Percentiles rank a stretch among this genome's conserved stretches.
Conservation (phyloP, 2,888 invertebrate species). For the Conistra vaccinii region DNA sequence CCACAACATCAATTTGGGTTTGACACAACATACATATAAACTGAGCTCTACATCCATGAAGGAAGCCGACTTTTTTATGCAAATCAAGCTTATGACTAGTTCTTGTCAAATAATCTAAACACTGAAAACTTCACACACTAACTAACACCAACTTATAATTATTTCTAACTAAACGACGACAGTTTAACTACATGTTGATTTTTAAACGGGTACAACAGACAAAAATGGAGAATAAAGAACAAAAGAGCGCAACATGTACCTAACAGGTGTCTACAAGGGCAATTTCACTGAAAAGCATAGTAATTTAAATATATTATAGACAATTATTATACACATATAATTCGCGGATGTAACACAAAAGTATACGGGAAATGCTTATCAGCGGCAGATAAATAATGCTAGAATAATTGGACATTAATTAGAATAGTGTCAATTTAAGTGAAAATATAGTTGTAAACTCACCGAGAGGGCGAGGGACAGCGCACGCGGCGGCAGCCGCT, state of each 20-base stretch:
- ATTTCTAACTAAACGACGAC: slow-evolving; percentile 3
- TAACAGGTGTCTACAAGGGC: slow-evolving; percentile 71
- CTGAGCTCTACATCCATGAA: slow-evolving; percentile 12
- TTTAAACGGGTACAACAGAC: not conserved
- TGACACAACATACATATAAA: slow-evolving; percentile 21
- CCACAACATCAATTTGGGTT: slow-evolving; percentile 27
- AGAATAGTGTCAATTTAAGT: slow-evolving; percentile 22
- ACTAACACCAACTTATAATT: slow-evolving; percentile 10
- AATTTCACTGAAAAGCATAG: slow-evolving; percentile 19
- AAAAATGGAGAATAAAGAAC: not conserved
- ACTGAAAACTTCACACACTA: slow-evolving; percentile 14
- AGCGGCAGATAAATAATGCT: slow-evolving; percentile 52
- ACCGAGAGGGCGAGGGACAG: slow-evolving; percentile 79
- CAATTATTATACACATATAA: slow-evolving; percentile 11
- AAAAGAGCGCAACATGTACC: slow-evolving; percentile 62
- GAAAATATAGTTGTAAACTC: slow-evolving; percentile 65
- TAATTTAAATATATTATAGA: slow-evolving; percentile 17
- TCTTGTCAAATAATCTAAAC: slow-evolving; percentile 14
- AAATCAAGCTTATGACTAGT: slow-evolving; percentile 10
- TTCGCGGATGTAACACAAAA: slow-evolving; percentile 56
- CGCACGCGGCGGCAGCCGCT: slow-evolving; percentile 75
- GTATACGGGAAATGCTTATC: slow-evolving; percentile 70
- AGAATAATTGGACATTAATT: slow-evolving; percentile 14
- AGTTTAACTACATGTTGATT: slow-evolving; percentile 1
- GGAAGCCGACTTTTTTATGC: slow-evolving; percentile 13